Base-by-base conservation (phyloP, 2,888 invertebrate genomes). In the Neocrepidodera transversa region DNA sequence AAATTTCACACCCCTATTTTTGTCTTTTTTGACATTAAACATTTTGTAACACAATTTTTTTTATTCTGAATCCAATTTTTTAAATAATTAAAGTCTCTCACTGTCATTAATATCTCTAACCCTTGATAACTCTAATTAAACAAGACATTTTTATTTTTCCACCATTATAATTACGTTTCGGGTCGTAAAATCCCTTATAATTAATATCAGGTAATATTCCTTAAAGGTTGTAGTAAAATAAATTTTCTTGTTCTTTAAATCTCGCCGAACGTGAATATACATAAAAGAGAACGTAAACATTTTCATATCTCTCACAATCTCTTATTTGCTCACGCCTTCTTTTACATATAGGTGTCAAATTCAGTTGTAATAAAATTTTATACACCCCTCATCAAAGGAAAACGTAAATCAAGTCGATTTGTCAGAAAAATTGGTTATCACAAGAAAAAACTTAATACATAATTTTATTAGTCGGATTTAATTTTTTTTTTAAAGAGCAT, bases 331-430 rank as follows among this genome's bases (percentile, higher is more conserved):
- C 18, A 26, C 40, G 40, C 52, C 52, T 52, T 26, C 32, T 53
- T 51, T 43, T 43, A 53, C 43, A 35, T 35, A 35, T 20, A 7
- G 14, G 53, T 53, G 53, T 53, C 53, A 53, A 35, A 43, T 53
- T 53, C 32, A 32, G 18, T 16, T 35, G 32, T 20, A 53, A 56
- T 49, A 49, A 49, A 56, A 42, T 40, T 56, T 56, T 49, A 56
- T 48, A 42, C 42, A 23, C 13, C 42, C 20, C 42, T 42, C 42
- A 16, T 42, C 20, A 42, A 42, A 11, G 18, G 35, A 2, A 13
- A 13, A 35, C 35, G 35, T 35, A 35, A 35, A 35, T 35, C 35
- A 35, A 13, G 4, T 35, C 2, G 35, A 35, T 35, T 35, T 35
- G 13, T 35, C 30, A 30, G n/a, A n/a, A n/a, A n/a, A n/a, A n/a